Evolutionary conservation across 2,113 vertebrate species (phyloP).

Genomic region (Poicephalus meyeri): DNA sequence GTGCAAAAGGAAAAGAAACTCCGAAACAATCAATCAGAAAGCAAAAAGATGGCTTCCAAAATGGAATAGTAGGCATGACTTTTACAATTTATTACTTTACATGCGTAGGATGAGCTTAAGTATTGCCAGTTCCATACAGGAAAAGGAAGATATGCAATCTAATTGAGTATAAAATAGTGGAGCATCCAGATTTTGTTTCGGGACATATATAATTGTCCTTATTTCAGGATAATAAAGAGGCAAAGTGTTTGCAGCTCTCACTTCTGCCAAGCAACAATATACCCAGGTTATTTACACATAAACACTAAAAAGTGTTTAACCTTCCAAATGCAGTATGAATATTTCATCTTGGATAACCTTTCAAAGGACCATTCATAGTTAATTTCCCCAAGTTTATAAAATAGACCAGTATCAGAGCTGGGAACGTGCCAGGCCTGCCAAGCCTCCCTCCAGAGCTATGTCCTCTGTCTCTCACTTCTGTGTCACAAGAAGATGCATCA

Average conservation of each 20-base stretch:
- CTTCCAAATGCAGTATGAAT: not conserved
- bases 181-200: not conserved
- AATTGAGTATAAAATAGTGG: not conserved
- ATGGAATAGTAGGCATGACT: not conserved
- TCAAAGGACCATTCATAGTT: not conserved
- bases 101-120: not conserved
- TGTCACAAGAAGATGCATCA: conserved; percentile 4
- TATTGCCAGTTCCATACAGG: not conserved
- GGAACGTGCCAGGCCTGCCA: not conserved
- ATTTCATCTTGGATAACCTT: not conserved
- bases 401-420: not conserved
- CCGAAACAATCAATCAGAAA: not conserved
- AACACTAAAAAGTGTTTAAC: not conserved
- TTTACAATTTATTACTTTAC: not conserved
- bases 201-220: not conserved
- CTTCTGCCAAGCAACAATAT: not conserved
- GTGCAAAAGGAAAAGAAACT: not conserved
- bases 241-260: not conserved
- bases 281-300: not conserved
- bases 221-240: not conserved
- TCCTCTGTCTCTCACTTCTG: not conserved
- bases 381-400: not conserved
- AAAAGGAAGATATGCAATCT: not conserved
- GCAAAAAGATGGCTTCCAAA: not conserved
- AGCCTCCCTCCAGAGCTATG: not conserved